Base-by-base conservation (phyloP, 1,140 invertebrate genomes). In the Maconellicoccus hirsutus region DNA sequence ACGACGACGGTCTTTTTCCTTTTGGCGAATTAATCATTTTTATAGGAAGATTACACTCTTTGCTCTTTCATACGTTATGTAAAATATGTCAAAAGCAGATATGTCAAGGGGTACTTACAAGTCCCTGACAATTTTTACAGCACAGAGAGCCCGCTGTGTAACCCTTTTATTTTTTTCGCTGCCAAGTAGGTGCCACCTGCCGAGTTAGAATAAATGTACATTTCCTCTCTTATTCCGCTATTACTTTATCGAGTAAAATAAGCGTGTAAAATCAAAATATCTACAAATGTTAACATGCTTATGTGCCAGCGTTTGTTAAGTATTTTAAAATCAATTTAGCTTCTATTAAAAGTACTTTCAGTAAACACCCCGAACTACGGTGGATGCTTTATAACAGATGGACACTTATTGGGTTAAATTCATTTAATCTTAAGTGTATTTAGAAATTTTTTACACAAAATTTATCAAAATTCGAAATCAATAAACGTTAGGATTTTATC, bases 1-100 rank as follows among this genome's bases (percentile, higher is more conserved):
- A 66, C 61, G 61, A 66, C 61, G 61, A 22, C 19, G 19, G 61
- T 25, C 61, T 66, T 66, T 66, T 26, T 66, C 61, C 61, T 66
- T 52, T 66, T 66, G 61, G 22, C 61, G 61, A 66, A 66, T 66
- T 66, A 66, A 66, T 66, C 61, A 66, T 66, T 66, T 66, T 66
- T 66, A 66, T 66, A 66, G 61, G 61, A 66, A 66, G 61, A 66
- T 66, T 66, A 66, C 61, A 66, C 61, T 66, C 25, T 19, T 66
- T 66, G 61, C 61, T 66, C 61, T 66, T 66, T 66, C 61, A 66
- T 66, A 66, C 61, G 61, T 66, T 19, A 66, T 66, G 61, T 66
- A 66, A 66, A 66, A 66, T 66, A 66, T 66, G 61, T 66, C 61
- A 66, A 19, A 66, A 66, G 61, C 61, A 66, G 61, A 66, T 25